Evolutionary conservation across 2,113 vertebrate species (phyloP), one percentile per base, ranked within the genome.

Genomic region (Indicator indicator): DNA sequence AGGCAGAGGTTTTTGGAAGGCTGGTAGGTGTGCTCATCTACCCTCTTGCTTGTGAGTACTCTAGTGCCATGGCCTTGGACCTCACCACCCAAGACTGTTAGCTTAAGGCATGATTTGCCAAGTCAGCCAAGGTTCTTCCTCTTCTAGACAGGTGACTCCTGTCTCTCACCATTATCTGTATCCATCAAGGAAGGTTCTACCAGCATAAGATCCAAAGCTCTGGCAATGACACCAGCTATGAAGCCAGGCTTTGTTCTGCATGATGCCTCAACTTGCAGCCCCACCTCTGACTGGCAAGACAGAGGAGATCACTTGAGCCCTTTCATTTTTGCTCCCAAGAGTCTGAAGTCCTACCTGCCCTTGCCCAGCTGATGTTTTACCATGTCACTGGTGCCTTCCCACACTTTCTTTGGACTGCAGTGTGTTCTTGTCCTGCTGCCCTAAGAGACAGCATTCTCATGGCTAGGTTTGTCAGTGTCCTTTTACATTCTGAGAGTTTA

Each of bases 231-330:
- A 18, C 2, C 20, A 50, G 38, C 24, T 10, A 1, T 0, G 3
- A 24, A 36, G 17, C 3, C 17, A 14, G 50, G 14, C 27, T 44
- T 13, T 38, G 50, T 4, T 9, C 8, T n/a, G 33, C 14, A 1
- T 0, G 32, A 0, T 50, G 38, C 13, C 11, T 42, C 1, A 0
- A 1, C 6, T 26, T 36, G 6, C 14, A 16, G 6, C 42, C 15
- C 23, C 10, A 3, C 9, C 16, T 65, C 52, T 52, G 16, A 8
- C 24, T 15, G 19, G 24, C 55, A 52, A 16, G 71, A n/a, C 0
- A 4, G 1, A 30, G 50, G 24, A 8, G 20, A 6, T 7, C 8
- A 1, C 32, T 24, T 1, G 2, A 19, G 63, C 40, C 2, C 18
- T 15, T 38, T 32, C n/a, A 33, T 18, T 10, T 11, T 24, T 13